A percentile compares a stretch with the other conserved stretches of the same genome.
These are phyloP conservation scores for Holacanthus passer DNA, from an alignment of 2,113 vertebrate species.

Conservation along the genomic window DNA sequence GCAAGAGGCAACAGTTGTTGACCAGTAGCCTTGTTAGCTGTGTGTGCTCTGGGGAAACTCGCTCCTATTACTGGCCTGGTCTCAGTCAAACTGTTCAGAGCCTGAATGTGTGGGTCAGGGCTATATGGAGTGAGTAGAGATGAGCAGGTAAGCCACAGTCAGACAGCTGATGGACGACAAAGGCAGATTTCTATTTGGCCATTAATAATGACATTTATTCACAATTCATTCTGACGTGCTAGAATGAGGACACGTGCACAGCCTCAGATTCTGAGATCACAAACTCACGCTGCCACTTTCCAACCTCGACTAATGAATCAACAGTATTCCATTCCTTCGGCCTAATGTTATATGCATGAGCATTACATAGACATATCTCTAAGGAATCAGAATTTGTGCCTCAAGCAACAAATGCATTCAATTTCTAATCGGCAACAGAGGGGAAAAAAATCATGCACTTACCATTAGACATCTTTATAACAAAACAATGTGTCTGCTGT, in stretches of 20 bases:
- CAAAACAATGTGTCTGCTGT: not conserved
- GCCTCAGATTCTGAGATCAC: not conserved
- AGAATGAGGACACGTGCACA: no score
- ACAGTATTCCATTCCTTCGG: not conserved
- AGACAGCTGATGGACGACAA: no score
- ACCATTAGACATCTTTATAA: not conserved
- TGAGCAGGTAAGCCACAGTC: no score
- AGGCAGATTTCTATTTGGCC: no score
- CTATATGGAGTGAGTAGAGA: no score
- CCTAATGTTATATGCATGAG: not conserved
- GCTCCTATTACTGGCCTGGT: not conserved
- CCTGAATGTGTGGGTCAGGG: no score
- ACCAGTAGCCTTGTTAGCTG: constrained; percentile 1
- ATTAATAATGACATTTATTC: no score
- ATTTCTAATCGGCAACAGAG: not conserved
- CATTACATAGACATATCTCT: not conserved
- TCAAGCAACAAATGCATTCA: not conserved
- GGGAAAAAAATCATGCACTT: not conserved
- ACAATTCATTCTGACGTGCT: no score
- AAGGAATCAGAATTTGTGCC: not conserved
- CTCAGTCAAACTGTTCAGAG: not conserved
- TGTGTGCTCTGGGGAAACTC: not conserved
- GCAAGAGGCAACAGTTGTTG: not conserved
- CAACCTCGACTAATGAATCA: not conserved
- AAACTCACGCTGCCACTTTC: not conserved